Evolutionary conservation across 2,888 invertebrate genomes (phyloP).

Genomic region (Archaeoteleia sp.): DNA sequence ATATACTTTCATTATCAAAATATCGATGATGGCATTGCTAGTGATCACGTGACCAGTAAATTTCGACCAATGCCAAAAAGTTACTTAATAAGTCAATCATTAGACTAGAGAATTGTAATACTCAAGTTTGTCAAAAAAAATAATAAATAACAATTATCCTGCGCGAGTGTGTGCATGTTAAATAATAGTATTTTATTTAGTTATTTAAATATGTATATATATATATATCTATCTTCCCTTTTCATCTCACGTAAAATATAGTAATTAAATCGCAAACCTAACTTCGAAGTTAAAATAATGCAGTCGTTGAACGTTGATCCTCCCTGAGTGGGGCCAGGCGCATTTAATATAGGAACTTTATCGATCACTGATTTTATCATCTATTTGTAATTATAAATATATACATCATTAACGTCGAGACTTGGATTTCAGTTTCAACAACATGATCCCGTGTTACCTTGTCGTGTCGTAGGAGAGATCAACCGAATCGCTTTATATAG

Average conservation of each 20-base stretch:
- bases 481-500: conserved; percentile 30
- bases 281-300: conserved; percentile 45
- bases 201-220: conserved; percentile 20
- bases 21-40: no score
- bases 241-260: conserved; percentile 21
- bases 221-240: conserved; percentile 1
- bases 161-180: conserved; percentile 21
- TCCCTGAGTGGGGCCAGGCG: conserved; percentile 54
- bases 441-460: conserved; percentile 31
- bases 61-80: no score
- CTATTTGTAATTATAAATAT: conserved; percentile 63
- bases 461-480: conserved; percentile 41
- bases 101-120: conserved; percentile 42
- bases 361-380: conserved; percentile 65
- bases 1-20: no score
- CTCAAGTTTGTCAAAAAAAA: conserved; percentile 14
- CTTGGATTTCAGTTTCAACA: no score
- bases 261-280: conserved; percentile 17
- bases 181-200: conserved; percentile 19
- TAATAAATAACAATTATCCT: conserved; percentile 23
- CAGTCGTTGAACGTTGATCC: conserved; percentile 49
- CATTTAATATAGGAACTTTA: conserved; percentile 74
- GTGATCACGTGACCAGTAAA: no score
- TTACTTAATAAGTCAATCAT: no score
- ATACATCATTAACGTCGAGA: conserved; percentile 62